Evolutionary conservation across 2,888 invertebrate genomes (phyloP).

Genomic region (Zygaena filipendulae): DNA sequence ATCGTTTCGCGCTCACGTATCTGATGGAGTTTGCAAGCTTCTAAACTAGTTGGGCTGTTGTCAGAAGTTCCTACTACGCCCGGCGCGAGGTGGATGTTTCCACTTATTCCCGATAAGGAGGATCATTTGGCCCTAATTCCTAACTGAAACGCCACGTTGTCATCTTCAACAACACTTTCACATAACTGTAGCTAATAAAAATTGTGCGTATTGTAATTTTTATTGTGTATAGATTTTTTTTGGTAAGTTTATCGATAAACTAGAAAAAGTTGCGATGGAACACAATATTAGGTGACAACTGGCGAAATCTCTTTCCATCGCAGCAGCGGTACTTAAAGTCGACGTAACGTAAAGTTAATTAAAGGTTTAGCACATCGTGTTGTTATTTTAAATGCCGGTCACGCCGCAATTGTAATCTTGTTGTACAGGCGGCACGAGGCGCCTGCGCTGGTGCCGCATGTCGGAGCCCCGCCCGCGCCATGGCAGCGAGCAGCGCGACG

Average conservation of each 20-base stretch:
- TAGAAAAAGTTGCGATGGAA: no score
- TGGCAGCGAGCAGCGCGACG: no score
- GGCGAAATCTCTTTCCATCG: no score
- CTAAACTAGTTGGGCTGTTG: constrained; percentile 61
- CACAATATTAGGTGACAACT: no score
- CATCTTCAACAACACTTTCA: constrained; percentile 28
- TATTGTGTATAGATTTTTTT: no score
- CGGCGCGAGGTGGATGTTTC: constrained; percentile 44
- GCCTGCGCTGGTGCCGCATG: no score
- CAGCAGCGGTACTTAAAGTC: no score
- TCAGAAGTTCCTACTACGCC: constrained; percentile 47
- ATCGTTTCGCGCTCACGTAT: constrained; percentile 56
- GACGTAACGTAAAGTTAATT: no score
- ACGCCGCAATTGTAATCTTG: constrained; percentile 39
- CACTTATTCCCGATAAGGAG: constrained; percentile 51
- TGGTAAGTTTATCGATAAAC: no score
- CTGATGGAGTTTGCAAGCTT: constrained; percentile 63
- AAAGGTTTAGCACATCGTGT: no score
- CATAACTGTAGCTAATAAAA: constrained; percentile 44
- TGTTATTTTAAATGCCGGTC: constrained; percentile 41
- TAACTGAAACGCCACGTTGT: constrained; percentile 30
- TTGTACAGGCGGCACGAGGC: constrained; percentile 21
- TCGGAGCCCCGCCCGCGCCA: no score
- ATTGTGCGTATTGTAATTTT: no score
- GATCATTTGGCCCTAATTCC: constrained; percentile 49